phyloP scores from a whole-genome alignment of 1,140 invertebrate species.

The Thaumetopoea pityocampa region DNA sequence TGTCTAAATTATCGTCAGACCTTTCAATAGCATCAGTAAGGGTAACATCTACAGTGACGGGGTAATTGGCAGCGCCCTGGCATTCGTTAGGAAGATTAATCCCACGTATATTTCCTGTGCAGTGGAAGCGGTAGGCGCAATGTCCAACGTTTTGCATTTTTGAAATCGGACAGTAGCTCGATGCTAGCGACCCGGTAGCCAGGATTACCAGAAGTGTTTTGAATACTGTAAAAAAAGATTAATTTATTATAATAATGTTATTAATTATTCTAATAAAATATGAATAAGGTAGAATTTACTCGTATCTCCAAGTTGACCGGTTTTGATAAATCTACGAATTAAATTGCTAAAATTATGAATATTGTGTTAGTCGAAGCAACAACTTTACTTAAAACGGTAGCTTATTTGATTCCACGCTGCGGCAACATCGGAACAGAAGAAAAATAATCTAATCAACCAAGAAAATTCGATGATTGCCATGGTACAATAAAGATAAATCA shows the following conservation, averaged over 20 bases:
- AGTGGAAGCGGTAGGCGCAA: constrained; percentile 43
- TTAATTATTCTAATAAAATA: no score
- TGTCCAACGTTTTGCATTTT: constrained; percentile 26
- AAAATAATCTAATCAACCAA: no score
- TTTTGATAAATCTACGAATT: no score
- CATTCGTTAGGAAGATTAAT: constrained; percentile 34
- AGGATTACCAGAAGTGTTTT: constrained; percentile 17
- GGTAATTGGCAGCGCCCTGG: constrained; percentile 40
- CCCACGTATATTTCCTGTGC: constrained; percentile 29
- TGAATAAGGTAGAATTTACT: no score
- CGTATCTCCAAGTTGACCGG: no score
- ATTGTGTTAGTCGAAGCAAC: no score
- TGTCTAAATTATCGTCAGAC: constrained; percentile 30
- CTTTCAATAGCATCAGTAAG: constrained; percentile 33
- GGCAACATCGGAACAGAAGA: no score
- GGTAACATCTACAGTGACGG: constrained; percentile 38
- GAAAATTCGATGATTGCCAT: no score
- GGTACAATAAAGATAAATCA: no score
- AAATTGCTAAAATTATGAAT: no score
- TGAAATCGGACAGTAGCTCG: constrained; percentile 36
- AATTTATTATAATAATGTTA: neutral
- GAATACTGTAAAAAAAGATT: constrained; percentile 25
- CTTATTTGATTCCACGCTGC: no score
- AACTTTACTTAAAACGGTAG: no score
- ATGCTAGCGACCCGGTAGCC: constrained; percentile 16